phyloP scores from a whole-genome alignment of 2,797 vertebrate genomes.

The Scolopax bukidnonensis region DNA sequence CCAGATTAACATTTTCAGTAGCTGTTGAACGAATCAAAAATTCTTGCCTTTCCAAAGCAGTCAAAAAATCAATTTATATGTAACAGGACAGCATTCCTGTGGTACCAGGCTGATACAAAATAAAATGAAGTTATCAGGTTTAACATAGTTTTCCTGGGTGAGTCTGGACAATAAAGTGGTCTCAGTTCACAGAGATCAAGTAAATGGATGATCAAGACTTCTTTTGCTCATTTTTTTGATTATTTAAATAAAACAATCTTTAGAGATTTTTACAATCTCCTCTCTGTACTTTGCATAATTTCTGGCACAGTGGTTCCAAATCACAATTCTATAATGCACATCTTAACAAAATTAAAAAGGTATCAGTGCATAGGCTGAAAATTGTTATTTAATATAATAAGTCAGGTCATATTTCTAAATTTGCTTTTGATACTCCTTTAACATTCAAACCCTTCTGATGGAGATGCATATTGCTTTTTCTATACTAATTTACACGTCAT shows the following conservation, averaged over 20 bases:
- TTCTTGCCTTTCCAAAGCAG: not conserved
- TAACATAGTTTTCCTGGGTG: not conserved
- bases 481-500: constrained; percentile 23
- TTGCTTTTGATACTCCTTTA: not conserved
- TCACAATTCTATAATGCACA: not conserved
- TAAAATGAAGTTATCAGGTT: not conserved
- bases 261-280: not conserved
- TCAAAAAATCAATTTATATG: not conserved
- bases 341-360: not conserved
- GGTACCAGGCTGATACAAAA: not conserved
- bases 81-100: not conserved
- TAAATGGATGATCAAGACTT: not conserved
- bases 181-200: not conserved
- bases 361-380: not conserved
- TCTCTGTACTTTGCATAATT: not conserved
- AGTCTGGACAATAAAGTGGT: not conserved
- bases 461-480: not conserved
- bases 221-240: not conserved
- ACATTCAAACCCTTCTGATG: not conserved
- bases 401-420: not conserved
- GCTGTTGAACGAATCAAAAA: not conserved
- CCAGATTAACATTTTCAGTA: not conserved
- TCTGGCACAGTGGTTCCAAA: not conserved
- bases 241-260: not conserved
- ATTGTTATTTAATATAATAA: not conserved